Evolutionary conservation across 2,888 invertebrate species (phyloP).

Genomic region (Drosophila nr. fundita): DNA sequence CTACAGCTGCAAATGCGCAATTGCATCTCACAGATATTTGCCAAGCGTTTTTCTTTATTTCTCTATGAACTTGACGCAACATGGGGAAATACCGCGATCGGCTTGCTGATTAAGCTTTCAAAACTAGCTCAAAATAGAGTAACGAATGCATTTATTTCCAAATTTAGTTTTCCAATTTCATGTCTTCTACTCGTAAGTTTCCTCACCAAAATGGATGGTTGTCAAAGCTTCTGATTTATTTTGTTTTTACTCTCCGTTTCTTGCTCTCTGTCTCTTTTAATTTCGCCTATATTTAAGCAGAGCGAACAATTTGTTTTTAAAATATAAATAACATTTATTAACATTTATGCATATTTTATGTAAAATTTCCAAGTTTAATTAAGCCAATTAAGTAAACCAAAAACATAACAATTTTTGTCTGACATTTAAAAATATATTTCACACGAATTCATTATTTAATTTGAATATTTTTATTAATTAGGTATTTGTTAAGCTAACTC

Average conservation of each 20-base stretch:
- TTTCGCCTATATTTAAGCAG: background rate
- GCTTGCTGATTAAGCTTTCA: background rate
- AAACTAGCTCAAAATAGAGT: background rate
- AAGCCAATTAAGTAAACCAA: background rate
- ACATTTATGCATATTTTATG: background rate
- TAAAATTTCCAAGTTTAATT: background rate
- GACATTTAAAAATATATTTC: background rate
- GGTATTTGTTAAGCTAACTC: background rate
- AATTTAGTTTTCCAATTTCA: background rate
- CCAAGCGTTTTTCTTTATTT: conserved; percentile 1
- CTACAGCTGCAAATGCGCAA: conserved; percentile 1
- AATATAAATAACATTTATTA: background rate
- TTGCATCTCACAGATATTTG: conserved; percentile 1
- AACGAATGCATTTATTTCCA: background rate
- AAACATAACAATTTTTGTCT: background rate
- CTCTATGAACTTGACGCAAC: background rate
- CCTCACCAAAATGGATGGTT: background rate
- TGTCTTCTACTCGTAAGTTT: background rate
- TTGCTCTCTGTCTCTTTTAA: background rate
- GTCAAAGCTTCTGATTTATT: background rate
- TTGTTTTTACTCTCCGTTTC: background rate
- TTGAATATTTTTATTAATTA: background rate
- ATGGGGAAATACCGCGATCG: background rate
- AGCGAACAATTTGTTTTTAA: background rate
- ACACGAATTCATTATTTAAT: background rate